Evolutionary conservation across 2,888 invertebrate genomes (phyloP).

Genomic region (Syritta pipiens): DNA sequence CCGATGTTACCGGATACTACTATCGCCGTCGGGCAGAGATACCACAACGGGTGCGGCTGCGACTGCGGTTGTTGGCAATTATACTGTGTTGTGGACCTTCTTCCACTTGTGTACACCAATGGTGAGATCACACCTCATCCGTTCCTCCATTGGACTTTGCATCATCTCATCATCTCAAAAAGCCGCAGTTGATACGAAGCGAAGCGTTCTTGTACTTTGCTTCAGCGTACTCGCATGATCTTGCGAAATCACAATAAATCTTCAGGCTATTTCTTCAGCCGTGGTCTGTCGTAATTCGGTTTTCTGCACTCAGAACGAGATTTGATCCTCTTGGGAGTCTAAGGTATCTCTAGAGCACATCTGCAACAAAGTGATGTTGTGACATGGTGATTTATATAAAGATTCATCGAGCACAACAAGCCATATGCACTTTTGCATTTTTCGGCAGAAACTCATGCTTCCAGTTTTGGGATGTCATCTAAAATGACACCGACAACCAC

Average conservation of each 20-base stretch:
- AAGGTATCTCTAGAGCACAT: too few relatives aligned
- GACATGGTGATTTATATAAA: constrained; percentile 1
- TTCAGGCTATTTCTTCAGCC: constrained; percentile 27
- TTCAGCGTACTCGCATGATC: constrained; percentile 32
- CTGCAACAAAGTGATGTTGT: constrained; percentile 30
- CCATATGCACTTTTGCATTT: not conserved
- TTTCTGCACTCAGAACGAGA: constrained; percentile 21
- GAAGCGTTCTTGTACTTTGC: constrained; percentile 39
- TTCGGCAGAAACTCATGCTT: not conserved
- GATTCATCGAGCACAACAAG: not conserved
- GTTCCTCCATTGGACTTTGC: constrained; percentile 49
- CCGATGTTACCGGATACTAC: constrained; percentile 46
- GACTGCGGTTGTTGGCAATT: constrained; percentile 4
- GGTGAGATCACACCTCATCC: constrained; percentile 44
- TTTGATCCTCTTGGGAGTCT: constrained; percentile 17
- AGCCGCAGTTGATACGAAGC: constrained; percentile 39
- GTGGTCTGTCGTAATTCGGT: constrained; percentile 53
- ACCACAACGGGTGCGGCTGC: constrained; percentile 33
- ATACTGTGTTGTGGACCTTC: not conserved
- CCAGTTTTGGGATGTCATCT: not conserved
- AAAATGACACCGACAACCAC: not conserved
- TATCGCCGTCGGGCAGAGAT: constrained; percentile 33
- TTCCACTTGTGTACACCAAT: constrained; percentile 9
- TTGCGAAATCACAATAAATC: constrained; percentile 58
- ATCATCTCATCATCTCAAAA: constrained; percentile 25